phyloP scores from a whole-genome alignment of 2,113 vertebrate species.

The Laticauda colubrina region DNA sequence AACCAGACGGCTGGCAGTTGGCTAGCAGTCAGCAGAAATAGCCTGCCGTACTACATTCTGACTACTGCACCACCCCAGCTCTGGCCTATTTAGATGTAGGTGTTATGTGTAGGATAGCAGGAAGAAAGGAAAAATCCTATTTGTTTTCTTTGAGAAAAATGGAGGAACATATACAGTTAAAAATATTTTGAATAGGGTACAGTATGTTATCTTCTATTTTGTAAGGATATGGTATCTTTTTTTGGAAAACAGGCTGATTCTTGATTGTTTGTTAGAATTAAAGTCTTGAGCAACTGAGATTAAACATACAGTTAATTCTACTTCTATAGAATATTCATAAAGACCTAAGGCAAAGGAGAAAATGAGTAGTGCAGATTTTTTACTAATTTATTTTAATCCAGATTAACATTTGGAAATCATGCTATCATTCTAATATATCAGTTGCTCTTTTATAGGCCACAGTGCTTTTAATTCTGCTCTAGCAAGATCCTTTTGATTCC shows the following conservation, averaged over 20 bases:
- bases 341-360: background rate
- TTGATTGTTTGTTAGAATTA: background rate
- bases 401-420: conserved; percentile 27
- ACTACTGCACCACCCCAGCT: background rate
- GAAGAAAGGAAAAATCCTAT: background rate
- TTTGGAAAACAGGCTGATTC: background rate
- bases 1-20: too few relatives aligned
- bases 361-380: background rate
- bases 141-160: background rate
- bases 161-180: background rate
- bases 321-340: background rate
- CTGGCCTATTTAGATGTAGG: background rate
- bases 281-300: background rate
- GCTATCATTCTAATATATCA: conserved; percentile 21
- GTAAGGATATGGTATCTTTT: background rate
- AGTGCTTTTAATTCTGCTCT: conserved; percentile 11
- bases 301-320: background rate
- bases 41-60: too few relatives aligned
- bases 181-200: background rate
- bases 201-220: background rate
- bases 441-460: conserved; percentile 16
- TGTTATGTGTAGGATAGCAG: background rate
- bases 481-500: conserved; percentile 43
- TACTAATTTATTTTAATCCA: background rate
- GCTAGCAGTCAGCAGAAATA: too few relatives aligned